These are phyloP conservation scores for Arrhopalites spinosus DNA, from an alignment of 2,888 invertebrate genomes.

Conservation along the genomic window DNA sequence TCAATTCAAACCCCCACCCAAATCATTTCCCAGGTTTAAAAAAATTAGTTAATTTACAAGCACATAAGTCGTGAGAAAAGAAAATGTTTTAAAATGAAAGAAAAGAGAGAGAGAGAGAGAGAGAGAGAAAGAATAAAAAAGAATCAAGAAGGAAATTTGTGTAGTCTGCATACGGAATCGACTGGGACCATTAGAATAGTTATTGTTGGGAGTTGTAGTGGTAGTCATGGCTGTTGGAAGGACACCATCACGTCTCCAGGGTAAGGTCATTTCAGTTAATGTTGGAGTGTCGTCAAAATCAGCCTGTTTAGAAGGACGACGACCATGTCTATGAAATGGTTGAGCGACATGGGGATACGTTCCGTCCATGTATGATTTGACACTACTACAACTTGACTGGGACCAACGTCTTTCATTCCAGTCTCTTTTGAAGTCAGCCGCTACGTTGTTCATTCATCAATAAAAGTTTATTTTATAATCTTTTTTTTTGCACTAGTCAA, in stretches of 20 bases:
- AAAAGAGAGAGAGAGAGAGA: too few species aligned
- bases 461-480: too few species aligned
- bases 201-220: background rate
- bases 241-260: constrained; percentile 54
- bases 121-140: too few species aligned
- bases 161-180: background rate
- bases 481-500: too few species aligned
- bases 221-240: background rate
- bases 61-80: too few species aligned
- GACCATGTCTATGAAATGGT: constrained; percentile 48
- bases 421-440: constrained; percentile 52
- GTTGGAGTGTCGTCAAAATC: constrained; percentile 55
- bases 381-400: constrained; percentile 52
- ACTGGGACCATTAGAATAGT: background rate
- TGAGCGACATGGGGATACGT: constrained; percentile 53
- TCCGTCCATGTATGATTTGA: constrained; percentile 55
- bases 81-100: too few species aligned
- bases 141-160: too few species aligned
- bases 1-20: too few species aligned
- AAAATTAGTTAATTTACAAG: too few species aligned
- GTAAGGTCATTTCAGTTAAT: constrained; percentile 51
- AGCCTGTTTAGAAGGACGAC: constrained; percentile 45
- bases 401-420: constrained; percentile 56
- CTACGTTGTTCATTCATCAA: constrained; percentile 24
- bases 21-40: too few species aligned